These are phyloP conservation scores for Trachelus stipa DNA, from an alignment of 2,888 invertebrate species.

Conservation along the genomic window DNA sequence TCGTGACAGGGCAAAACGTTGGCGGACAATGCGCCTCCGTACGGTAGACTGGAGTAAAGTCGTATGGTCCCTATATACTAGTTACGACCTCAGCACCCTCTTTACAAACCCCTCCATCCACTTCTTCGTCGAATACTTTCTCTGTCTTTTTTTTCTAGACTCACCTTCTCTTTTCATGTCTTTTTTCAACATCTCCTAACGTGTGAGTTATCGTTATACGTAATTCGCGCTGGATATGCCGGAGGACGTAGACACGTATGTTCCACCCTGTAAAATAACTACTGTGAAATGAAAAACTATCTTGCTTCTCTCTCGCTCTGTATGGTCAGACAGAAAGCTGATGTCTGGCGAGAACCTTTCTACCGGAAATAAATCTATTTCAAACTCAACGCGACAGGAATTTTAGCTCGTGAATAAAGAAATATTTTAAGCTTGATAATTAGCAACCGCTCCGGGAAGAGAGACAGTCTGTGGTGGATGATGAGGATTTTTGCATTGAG, in stretches of 20 bases:
- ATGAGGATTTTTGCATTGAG: background rate
- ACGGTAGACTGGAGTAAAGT: constrained; percentile 39
- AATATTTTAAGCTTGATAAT: background rate
- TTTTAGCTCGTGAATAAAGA: background rate
- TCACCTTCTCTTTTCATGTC: background rate
- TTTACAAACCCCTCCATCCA: background rate
- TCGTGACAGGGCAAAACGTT: constrained; percentile 47
- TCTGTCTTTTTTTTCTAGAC: background rate
- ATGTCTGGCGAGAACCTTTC: background rate
- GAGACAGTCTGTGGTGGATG: background rate
- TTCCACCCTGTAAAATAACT: background rate
- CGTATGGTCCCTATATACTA: constrained; percentile 25
- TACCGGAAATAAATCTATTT: background rate
- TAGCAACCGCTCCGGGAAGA: background rate
- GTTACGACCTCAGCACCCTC: background rate
- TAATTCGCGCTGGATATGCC: background rate
- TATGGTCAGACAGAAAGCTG: background rate
- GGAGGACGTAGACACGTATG: background rate
- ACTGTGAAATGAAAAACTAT: background rate
- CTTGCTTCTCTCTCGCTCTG: background rate
- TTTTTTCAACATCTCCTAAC: background rate
- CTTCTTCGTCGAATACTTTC: background rate
- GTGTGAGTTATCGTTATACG: background rate
- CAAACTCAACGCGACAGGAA: background rate
- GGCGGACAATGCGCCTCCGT: constrained; percentile 46